Conservation (phyloP, 2,113 vertebrate species). For the Fulica atra region DNA sequence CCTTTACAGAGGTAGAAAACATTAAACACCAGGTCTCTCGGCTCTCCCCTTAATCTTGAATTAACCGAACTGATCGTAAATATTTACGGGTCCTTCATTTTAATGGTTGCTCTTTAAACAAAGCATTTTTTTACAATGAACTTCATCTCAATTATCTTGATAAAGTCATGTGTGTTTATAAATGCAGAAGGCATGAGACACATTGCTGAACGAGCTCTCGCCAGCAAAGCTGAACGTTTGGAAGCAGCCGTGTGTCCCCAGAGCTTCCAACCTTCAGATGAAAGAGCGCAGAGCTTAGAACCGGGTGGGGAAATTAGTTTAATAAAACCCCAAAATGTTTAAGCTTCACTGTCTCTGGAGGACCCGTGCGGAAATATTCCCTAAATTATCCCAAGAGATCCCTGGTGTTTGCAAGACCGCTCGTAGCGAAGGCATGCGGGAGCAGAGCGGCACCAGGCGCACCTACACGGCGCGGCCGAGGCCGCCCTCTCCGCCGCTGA, state of each 20-base stretch:
- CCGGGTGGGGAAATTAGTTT: too few species aligned
- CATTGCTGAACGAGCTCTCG: not conserved
- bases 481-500: not conserved
- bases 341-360: not conserved
- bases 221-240: not conserved
- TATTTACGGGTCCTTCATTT: slow-evolving; percentile 66
- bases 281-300: not conserved
- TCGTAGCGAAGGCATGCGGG: not conserved
- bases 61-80: slow-evolving; percentile 49
- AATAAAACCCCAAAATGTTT: not conserved
- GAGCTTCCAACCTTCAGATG: not conserved
- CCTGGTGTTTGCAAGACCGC: not conserved
- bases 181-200: not conserved
- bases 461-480: too few species aligned
- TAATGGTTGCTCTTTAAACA: slow-evolving; percentile 59
- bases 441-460: not conserved
- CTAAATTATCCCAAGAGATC: not conserved
- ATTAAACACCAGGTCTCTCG: slow-evolving; percentile 19
- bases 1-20: not conserved
- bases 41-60: slow-evolving; percentile 35
- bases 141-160: slow-evolving; percentile 79
- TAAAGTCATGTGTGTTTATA: slow-evolving; percentile 53
- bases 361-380: not conserved
- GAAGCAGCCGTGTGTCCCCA: not conserved
- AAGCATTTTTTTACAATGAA: slow-evolving; percentile 76